A percentile compares a stretch with the other conserved stretches of the same genome.
phyloP scores from a whole-genome alignment of 2,888 invertebrate genomes.

The Sipunculus nudus region DNA sequence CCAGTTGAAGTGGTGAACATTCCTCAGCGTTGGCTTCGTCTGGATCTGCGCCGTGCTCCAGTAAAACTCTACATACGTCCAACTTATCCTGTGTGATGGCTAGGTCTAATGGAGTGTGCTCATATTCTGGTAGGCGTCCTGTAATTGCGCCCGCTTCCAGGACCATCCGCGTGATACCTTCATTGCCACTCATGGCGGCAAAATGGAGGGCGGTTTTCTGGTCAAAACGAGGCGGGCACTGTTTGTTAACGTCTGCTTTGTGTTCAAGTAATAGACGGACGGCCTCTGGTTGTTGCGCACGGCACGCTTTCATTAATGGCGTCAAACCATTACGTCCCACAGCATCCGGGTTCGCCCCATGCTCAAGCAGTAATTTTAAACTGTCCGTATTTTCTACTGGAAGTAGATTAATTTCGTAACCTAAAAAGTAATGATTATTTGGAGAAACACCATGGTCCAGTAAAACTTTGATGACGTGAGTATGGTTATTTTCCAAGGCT shows the following conservation, averaged over 20 bases:
- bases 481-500: slow-evolving; percentile 86
- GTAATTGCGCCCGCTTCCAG: slow-evolving; percentile 84
- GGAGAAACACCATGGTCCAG: slow-evolving; percentile 88
- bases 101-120: slow-evolving; percentile 83
- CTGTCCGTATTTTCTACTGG: slow-evolving; percentile 81
- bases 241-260: slow-evolving; percentile 87
- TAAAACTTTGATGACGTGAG: slow-evolving; percentile 73
- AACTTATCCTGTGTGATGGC: slow-evolving; percentile 74
- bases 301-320: slow-evolving; percentile 90
- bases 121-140: slow-evolving; percentile 72
- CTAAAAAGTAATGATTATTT: slow-evolving; percentile 91
- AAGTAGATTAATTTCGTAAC: slow-evolving; percentile 88
- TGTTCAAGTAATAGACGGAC: slow-evolving; percentile 74
- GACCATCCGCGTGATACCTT: slow-evolving; percentile 78
- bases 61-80: slow-evolving; percentile 56
- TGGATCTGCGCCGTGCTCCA: slow-evolving; percentile 68
- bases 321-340: slow-evolving; percentile 87
- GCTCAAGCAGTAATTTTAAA: slow-evolving; percentile 78
- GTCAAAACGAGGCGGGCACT: slow-evolving; percentile 86
- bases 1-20: slow-evolving; percentile 66
- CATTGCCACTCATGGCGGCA: slow-evolving; percentile 81
- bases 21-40: slow-evolving; percentile 66
- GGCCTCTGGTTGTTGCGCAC: slow-evolving; percentile 55
- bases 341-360: slow-evolving; percentile 88
- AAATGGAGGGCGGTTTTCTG: slow-evolving; percentile 88